Base-by-base conservation (phyloP, 2,888 invertebrate species). In the Helleia helle region DNA sequence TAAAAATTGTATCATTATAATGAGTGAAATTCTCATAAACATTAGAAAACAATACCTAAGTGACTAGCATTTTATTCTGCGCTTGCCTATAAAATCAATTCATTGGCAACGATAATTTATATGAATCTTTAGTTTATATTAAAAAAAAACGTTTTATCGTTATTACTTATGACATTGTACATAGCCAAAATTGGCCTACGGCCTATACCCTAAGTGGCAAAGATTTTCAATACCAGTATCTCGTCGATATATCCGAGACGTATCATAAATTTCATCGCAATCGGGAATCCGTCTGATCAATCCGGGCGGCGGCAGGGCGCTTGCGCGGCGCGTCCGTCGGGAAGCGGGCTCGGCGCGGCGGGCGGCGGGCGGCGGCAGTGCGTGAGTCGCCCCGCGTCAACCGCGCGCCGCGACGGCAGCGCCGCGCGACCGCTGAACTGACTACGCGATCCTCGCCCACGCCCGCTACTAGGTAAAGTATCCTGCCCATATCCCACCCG, bases 251-350 rank as follows among this genome's bases (percentile, higher is more conserved):
- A 77, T 79, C 76, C 71, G 70, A 74, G 73, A 71, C 60, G 70
- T 73, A 72, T 79, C 76, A 77, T 81, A 80, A 79, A 80, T 80
- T 80, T 77, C 67, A 75, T 76, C 73, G 75, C 75, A 74, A 75
- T 76, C 73, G 71, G 61, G 75, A 72, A 73, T 74, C 72, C 67
- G 71, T 71, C 72, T 79, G 81, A 80, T 80, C 80, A 80, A 80
- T 80, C 69, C 58, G 66, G 50, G 58, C 46, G 53, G 49, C 29
- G 44, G 47, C 27, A 28, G 39, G 39, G 49, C 44, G 51, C 51
- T 43, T 46, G 49, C 46, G 44, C 42, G 42, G 47, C 50, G 55
- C 52, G 50, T 48, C 44, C 53, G 53, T 55, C 56, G 56, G 52
- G 52, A 47, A 44, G 54, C 52, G 56, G 48, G 48, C 44, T n/a